Conservation (phyloP, 2,888 invertebrate species). For the Deroplatys truncata region DNA sequence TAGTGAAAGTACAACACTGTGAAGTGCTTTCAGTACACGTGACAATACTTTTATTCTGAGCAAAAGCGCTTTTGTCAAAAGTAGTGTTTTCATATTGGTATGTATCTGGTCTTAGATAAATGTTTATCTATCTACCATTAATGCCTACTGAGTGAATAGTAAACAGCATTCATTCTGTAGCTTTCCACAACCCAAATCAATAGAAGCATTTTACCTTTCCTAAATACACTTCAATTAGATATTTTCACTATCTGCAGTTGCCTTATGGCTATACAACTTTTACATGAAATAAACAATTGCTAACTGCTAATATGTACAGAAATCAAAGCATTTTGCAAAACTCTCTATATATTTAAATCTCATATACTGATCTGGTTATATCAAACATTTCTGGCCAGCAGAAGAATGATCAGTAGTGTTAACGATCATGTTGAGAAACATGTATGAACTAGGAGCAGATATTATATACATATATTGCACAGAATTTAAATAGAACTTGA, state of each 20-base stretch:
- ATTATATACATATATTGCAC: not conserved
- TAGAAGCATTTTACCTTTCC: not conserved
- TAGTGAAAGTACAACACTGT: no score
- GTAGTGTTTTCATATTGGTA: no score
- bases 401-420: not conserved
- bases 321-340: not conserved
- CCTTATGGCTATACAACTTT: not conserved
- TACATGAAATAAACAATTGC: not conserved
- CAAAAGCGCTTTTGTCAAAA: no score
- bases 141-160: not conserved
- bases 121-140: not conserved
- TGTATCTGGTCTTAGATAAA: no score
- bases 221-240: not conserved
- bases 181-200: not conserved
- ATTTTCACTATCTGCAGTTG: not conserved
- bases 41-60: no score
- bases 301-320: not conserved
- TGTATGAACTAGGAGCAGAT: not conserved
- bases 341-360: not conserved
- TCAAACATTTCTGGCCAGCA: slow-evolving; percentile 8
- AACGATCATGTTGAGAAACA: not conserved
- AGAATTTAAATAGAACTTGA: not conserved
- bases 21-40: no score
- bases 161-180: not conserved
- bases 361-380: not conserved